These are phyloP conservation scores for Drosophila borealis DNA, from an alignment of 2,888 invertebrate genomes.

Conservation along the genomic window DNA sequence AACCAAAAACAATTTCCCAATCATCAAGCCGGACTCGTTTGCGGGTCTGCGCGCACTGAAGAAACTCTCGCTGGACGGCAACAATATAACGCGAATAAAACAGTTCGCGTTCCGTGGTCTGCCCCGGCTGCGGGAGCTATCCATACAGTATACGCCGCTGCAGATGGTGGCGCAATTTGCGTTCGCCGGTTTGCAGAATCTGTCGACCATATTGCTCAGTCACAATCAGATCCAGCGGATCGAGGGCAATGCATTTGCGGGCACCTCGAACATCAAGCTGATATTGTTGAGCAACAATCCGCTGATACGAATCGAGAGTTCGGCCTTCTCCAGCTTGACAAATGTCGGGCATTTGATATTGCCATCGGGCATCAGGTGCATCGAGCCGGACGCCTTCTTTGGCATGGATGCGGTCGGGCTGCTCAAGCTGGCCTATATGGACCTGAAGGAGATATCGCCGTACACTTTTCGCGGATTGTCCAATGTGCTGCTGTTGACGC, in stretches of 20 bases:
- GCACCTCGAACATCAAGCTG: constrained; percentile 92
- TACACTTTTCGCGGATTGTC: constrained; percentile 92
- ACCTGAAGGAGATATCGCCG: constrained; percentile 89
- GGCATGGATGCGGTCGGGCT: constrained; percentile 93
- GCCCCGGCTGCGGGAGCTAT: constrained; percentile 90
- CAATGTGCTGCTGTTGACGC: constrained; percentile 90
- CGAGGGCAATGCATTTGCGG: constrained; percentile 93
- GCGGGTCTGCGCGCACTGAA: constrained; percentile 91
- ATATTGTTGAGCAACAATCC: constrained; percentile 94
- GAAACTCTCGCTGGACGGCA: constrained; percentile 93
- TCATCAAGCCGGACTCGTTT: constrained; percentile 93
- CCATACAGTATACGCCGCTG: constrained; percentile 94
- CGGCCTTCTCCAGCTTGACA: constrained; percentile 93
- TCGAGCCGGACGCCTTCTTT: constrained; percentile 92
- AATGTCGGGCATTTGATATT: constrained; percentile 93
- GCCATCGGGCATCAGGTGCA: constrained; percentile 91
- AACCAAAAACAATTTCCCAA: constrained; percentile 93
- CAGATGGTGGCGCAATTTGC: constrained; percentile 92
- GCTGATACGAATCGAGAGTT: constrained; percentile 91
- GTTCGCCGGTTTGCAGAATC: constrained; percentile 93
- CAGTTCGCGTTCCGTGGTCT: constrained; percentile 95
- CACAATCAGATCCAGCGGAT: constrained; percentile 90
- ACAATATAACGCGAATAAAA: constrained; percentile 93
- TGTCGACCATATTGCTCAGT: constrained; percentile 89
- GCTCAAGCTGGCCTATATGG: constrained; percentile 93